Evolutionary conservation across 2,888 invertebrate species (phyloP).

Genomic region (Tipula vernalis): DNA sequence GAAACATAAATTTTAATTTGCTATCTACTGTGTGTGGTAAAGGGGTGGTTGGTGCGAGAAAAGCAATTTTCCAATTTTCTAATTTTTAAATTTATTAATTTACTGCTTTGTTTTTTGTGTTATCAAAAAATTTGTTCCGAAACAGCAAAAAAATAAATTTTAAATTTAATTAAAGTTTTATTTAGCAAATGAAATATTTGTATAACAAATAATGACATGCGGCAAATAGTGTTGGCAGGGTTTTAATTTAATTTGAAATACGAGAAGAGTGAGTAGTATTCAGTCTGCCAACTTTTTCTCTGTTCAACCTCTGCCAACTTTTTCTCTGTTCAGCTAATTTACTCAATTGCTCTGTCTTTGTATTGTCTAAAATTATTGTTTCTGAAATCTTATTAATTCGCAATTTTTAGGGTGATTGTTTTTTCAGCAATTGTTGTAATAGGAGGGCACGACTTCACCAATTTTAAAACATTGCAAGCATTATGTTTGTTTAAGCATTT

Average conservation of each 20-base stretch:
- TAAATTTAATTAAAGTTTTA: not conserved
- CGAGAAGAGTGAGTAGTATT: too few species aligned
- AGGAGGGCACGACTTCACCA: too few species aligned
- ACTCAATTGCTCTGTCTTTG: too few species aligned
- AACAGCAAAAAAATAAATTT: not conserved
- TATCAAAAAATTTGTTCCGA: not conserved
- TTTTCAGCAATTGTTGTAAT: too few species aligned
- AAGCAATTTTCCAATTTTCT: not conserved
- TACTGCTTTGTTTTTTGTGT: not conserved
- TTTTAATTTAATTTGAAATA: not conserved
- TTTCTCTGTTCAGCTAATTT: too few species aligned
- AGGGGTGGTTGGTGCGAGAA: not conserved
- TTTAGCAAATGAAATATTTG: not conserved
- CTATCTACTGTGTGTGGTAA: not conserved
- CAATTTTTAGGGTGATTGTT: too few species aligned
- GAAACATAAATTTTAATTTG: not conserved
- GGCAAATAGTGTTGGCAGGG: not conserved
- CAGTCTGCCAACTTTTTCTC: too few species aligned
- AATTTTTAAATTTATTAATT: not conserved
- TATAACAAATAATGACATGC: not conserved
- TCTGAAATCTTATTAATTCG: too few species aligned
- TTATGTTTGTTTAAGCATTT: too few species aligned
- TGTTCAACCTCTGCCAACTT: too few species aligned
- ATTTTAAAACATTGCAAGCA: too few species aligned
- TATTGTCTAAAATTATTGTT: too few species aligned